Base-by-base conservation (phyloP, 2,113 vertebrate species). In the Nicator chloris region DNA sequence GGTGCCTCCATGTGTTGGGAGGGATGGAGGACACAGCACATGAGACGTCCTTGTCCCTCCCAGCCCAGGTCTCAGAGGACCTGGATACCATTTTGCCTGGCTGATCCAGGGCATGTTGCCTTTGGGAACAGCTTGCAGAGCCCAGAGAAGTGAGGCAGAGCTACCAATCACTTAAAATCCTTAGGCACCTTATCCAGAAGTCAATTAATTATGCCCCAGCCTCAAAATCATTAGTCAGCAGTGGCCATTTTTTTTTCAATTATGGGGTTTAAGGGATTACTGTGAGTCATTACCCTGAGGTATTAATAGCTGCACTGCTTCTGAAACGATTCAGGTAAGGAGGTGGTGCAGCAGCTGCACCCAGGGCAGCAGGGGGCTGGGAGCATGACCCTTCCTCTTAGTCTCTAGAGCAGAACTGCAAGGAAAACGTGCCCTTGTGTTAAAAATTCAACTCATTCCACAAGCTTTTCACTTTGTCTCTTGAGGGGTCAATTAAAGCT, bases 401-500 rank as follows among this genome's bases (percentile, higher is more conserved):
- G 47, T 61, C 60, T 93, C 61, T 31, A 22, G 87, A 69, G 69
- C 64, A 85, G 65, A 85, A 63, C 33, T 47, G 53, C 83, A 82
- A 82, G 40, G 66, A 56, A 94, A 92, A 83, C 1, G 3, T 89
- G 91, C 40, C 69, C 80, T 83, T 65, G 53, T 39, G 51, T 83
- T 95, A 94, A 96, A 97, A 93, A 93, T 78, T 37, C 60, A 91
- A 8, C 92, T 82, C 7, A 61, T 88, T 93, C 61, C 42, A 59
- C 61, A 86, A 89, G 92, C 77, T 94, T 93, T 95, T 93, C 72
- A 57, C 73, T 95, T 92, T 49, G 50, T 92, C 87, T 97, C 96
- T 96, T 35, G 0, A 92, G 94, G 96, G 96, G 96, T 96, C 97
- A 97, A 95, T 97, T 97, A 97, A 95, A 96, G 92, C 89, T 92